These are phyloP conservation scores for Muntiacus muntjak DNA, from an alignment of 2,113 vertebrate species.

Conservation along the genomic window DNA sequence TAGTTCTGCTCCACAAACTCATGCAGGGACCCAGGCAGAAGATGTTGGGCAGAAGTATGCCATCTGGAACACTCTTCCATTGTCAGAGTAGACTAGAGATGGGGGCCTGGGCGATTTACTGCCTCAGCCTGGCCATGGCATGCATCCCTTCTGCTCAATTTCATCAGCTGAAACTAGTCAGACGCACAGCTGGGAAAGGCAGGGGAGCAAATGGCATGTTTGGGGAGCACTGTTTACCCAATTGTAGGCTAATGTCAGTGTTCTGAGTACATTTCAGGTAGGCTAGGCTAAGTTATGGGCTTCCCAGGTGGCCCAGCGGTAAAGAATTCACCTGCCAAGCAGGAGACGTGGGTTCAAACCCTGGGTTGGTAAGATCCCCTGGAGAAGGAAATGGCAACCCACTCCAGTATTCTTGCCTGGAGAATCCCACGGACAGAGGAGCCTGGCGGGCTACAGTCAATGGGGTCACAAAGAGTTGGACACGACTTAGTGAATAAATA, in stretches of 20 bases:
- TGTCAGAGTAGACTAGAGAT: rapidly evolving
- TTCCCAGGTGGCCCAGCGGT: background rate
- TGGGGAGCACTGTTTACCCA: background rate
- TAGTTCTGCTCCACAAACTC: background rate
- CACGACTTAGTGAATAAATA: background rate
- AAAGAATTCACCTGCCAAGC: background rate
- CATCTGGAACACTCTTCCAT: background rate
- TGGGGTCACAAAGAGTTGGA: background rate
- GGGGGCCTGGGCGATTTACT: too few species aligned
- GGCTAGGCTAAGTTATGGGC: background rate
- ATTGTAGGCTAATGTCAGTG: background rate
- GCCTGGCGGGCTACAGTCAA: background rate
- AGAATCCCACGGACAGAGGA: background rate
- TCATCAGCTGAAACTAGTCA: background rate
- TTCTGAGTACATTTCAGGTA: background rate
- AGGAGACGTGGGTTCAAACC: background rate
- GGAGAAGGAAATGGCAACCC: background rate
- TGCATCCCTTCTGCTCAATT: background rate
- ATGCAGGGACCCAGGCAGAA: background rate
- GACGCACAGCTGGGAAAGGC: background rate
- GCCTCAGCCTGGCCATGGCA: background rate
- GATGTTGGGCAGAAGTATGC: background rate
- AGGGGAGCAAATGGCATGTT: background rate
- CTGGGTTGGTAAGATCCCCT: background rate
- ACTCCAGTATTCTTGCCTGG: background rate